Evolutionary conservation across 2,113 vertebrate genomes (phyloP).

Genomic region (Alexandromys fortis): DNA sequence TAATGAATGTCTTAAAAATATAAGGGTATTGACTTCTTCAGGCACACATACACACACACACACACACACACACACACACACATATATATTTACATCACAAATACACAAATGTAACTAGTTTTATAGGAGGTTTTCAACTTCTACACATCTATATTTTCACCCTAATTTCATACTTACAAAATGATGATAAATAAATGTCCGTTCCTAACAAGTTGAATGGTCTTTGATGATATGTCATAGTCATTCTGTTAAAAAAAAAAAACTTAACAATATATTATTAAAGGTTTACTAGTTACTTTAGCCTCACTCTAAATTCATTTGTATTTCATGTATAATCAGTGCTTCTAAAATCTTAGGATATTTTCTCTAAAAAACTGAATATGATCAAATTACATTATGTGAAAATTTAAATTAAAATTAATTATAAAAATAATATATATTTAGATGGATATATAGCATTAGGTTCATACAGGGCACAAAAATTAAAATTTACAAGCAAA

Average conservation of each 20-base stretch:
- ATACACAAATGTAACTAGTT: background rate
- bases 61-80: too few species aligned
- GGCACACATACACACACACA: too few species aligned
- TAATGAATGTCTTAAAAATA: rapidly evolving
- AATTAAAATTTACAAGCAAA: background rate
- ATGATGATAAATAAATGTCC: background rate
- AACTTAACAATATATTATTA: background rate
- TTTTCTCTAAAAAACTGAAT: background rate
- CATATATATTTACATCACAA: background rate
- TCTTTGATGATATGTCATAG: background rate
- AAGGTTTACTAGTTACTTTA: background rate
- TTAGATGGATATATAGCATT: background rate
- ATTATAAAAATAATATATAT: background rate
- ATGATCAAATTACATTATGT: background rate
- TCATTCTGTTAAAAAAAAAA: background rate
- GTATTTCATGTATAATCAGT: background rate
- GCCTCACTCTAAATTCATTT: background rate
- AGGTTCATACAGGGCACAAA: background rate
- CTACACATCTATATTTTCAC: rapidly evolving
- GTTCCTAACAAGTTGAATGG: too few species aligned
- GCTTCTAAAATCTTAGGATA: background rate
- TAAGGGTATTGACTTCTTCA: background rate
- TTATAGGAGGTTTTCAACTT: background rate
- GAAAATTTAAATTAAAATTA: background rate
- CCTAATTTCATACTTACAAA: background rate